A percentile compares a stretch with the other conserved stretches of the same genome.
Evolutionary conservation across 2,113 vertebrate species (phyloP).

Genomic region (cat (Felis catus)): F.catus_Fca126_mat1.0 CM031429.1:82952001-82952500

Average conservation of each 20-base stretch:
- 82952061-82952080: neutral
- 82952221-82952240: neutral
- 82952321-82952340: neutral
- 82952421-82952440: neutral
- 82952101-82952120: neutral
- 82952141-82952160: neutral
- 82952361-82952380: neutral
- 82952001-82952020: neutral
- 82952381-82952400: neutral
- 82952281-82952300: neutral
- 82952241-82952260: neutral
- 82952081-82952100: neutral
- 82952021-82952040: neutral
- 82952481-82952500: neutral
- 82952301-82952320: neutral
- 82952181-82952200: neutral
- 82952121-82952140: too few species aligned
- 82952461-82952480: neutral
- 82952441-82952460: neutral
- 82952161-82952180: neutral
- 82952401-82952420: too few species aligned
- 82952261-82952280: neutral
- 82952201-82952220: neutral
- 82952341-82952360: neutral
- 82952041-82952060: neutral